Conservation (phyloP, 2,888 invertebrate species). For the Branchellion lobata region DNA sequence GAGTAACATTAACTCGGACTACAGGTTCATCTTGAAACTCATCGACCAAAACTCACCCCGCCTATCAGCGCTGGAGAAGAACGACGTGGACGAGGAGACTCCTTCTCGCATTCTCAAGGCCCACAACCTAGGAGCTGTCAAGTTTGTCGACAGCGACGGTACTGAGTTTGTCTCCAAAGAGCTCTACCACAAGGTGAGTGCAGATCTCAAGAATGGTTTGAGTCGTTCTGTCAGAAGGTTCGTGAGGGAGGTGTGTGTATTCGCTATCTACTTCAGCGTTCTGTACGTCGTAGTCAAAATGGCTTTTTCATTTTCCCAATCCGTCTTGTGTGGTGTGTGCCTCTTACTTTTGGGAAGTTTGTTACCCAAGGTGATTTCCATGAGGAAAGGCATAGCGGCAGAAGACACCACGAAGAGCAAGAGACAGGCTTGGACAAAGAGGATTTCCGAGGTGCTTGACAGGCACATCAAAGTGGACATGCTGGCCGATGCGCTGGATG, state of each 20-base stretch:
- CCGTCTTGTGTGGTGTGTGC: slow-evolving; percentile 43
- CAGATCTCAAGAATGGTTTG: slow-evolving; percentile 52
- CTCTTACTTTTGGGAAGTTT: slow-evolving; percentile 45
- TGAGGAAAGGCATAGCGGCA: slow-evolving; percentile 23
- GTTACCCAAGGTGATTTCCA: slow-evolving; percentile 49
- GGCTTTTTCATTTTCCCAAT: slow-evolving; percentile 46
- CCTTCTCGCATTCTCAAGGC: slow-evolving; percentile 51
- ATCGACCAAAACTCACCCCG: slow-evolving; percentile 54
- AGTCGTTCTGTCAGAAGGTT: slow-evolving; percentile 48
- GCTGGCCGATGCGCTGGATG: slow-evolving; percentile 48
- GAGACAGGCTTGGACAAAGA: slow-evolving; percentile 50
- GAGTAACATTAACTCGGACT: slow-evolving; percentile 49
- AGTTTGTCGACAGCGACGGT: slow-evolving; percentile 54
- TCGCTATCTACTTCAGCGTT: slow-evolving; percentile 48
- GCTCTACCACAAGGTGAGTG: slow-evolving; percentile 53
- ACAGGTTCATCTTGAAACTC: slow-evolving; percentile 50
- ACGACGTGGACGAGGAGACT: slow-evolving; percentile 49
- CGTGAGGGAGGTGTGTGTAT: slow-evolving; percentile 42
- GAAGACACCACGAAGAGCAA: not conserved
- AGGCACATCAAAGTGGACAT: slow-evolving; percentile 52
- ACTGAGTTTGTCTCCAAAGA: slow-evolving; percentile 54
- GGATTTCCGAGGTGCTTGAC: slow-evolving; percentile 53
- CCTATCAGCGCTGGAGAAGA: slow-evolving; percentile 52
- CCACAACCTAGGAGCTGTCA: slow-evolving; percentile 53
- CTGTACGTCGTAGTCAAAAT: slow-evolving; percentile 48